A percentile compares a stretch with the other conserved stretches of the same genome.
Evolutionary conservation across 2,797 vertebrate species (phyloP).

Genomic region (Sparidentex hasta): DNA sequence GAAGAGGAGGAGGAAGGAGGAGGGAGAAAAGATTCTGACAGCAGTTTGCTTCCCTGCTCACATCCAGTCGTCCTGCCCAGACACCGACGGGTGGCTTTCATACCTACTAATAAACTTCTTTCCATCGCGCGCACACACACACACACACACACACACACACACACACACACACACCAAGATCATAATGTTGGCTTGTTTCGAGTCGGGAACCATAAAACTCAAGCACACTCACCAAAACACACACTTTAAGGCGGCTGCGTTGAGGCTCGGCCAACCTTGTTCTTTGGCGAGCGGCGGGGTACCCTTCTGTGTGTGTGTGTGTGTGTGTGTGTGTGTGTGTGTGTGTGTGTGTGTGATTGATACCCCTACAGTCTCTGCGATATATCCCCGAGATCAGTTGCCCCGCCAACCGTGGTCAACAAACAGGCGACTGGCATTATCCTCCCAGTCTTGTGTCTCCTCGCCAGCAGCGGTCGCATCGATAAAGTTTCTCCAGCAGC

Average conservation of each 20-base stretch:
- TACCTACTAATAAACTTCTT: constrained; percentile 54
- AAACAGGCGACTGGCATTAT: constrained; percentile 42
- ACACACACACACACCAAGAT: constrained; percentile 22
- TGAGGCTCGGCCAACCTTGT: constrained; percentile 49
- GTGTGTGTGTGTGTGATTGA: constrained; percentile 41
- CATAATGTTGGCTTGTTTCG: constrained; percentile 55
- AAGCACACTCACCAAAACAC: constrained; percentile 48
- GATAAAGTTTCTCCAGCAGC: constrained; percentile 45
- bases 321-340: constrained; percentile 7
- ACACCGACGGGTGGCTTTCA: constrained; percentile 50
- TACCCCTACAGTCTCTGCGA: not conserved
- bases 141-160: constrained; percentile 29
- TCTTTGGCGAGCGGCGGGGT: constrained; percentile 38
- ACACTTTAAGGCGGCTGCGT: constrained; percentile 22
- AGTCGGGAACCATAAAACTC: constrained; percentile 47
- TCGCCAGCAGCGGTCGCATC: not conserved
- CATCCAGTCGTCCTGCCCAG: constrained; percentile 41
- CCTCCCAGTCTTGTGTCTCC: not conserved
- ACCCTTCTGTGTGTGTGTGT: constrained; percentile 12
- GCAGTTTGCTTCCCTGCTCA: constrained; percentile 31
- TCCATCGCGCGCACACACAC: constrained; percentile 36
- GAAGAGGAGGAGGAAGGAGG: no score
- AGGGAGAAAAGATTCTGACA: constrained; percentile 5
- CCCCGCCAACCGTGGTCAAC: constrained; percentile 31
- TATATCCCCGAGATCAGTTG: constrained; percentile 50